Conservation (phyloP, 2,113 vertebrate genomes). For the Pyrgilauda ruficollis region DNA sequence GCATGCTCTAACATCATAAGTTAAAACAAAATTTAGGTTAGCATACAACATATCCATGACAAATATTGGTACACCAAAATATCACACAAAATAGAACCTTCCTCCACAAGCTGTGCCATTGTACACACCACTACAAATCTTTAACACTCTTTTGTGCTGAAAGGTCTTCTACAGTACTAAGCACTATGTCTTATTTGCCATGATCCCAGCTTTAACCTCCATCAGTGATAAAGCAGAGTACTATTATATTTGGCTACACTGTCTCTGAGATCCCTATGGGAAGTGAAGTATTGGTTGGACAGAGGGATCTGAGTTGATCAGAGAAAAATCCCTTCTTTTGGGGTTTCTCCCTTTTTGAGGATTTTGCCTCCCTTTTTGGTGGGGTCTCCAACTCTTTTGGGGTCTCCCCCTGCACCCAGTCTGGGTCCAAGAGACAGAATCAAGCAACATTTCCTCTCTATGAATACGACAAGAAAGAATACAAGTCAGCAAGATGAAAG, state of each 20-base stretch:
- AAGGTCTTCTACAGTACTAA: background rate
- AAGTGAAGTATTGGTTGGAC: background rate
- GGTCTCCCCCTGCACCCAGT: background rate
- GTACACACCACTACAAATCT: background rate
- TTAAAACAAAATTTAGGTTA: background rate
- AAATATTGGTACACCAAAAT: background rate
- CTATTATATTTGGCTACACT: background rate
- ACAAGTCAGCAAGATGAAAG: background rate
- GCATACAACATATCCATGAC: background rate
- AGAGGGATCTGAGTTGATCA: background rate
- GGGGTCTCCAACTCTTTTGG: too few species aligned
- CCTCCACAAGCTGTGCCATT: background rate
- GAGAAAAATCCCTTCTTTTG: too few species aligned
- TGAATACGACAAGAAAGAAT: background rate
- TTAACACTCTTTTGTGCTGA: background rate
- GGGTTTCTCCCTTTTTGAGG: too few species aligned
- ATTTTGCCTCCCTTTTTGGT: too few species aligned
- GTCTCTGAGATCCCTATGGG: background rate
- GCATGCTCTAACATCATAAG: background rate
- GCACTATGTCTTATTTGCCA: accelerated
- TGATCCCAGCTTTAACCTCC: background rate
- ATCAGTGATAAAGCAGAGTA: background rate
- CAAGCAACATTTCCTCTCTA: background rate
- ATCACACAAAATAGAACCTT: background rate
- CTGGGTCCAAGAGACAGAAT: background rate